A percentile compares a stretch with the other conserved stretches of the same genome.
These are phyloP conservation scores for Rhinolophus ferrumequinum DNA, from an alignment of 2,113 vertebrate species.

Conservation along the genomic window DNA sequence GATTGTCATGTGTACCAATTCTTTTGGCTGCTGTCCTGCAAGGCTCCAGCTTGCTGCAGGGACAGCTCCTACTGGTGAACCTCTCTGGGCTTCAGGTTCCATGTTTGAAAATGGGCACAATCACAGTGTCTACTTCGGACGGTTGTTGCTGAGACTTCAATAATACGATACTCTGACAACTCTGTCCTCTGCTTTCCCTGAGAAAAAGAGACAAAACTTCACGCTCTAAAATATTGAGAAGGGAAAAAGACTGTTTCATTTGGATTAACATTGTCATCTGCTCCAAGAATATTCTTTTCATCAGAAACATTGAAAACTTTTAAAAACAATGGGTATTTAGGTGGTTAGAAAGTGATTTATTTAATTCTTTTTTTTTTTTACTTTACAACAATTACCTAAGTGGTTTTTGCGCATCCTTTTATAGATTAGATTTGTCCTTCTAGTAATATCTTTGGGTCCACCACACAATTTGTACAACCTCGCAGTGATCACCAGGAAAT, in stretches of 20 bases:
- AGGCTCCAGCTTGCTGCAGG: not conserved
- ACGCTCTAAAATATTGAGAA: not conserved
- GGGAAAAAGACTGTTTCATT: not conserved
- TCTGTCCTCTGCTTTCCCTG: not conserved
- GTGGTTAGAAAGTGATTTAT: not conserved
- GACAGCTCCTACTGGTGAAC: not conserved
- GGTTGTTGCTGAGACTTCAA: not conserved
- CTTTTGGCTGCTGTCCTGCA: not conserved
- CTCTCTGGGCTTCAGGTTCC: not conserved
- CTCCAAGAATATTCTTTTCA: not conserved
- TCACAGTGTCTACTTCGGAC: not conserved
- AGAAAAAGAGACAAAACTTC: not conserved
- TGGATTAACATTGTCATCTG: not conserved
- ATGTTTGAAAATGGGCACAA: rapidly evolving
- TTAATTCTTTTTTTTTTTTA: not conserved
- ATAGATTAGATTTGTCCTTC: not conserved
- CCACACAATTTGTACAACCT: rapidly evolving
- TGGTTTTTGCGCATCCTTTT: not conserved
- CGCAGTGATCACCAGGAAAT: not conserved
- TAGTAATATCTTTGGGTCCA: not conserved
- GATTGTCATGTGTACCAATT: rapidly evolving
- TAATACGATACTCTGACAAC: too few species aligned
- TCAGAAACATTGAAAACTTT: conserved; percentile 10
- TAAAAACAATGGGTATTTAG: not conserved
- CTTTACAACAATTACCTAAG: not conserved